Percentiles rank a stretch among this genome's conserved stretches.
phyloP scores from a whole-genome alignment of 2,888 invertebrate genomes.

The Andrena haemorrhoa region DNA sequence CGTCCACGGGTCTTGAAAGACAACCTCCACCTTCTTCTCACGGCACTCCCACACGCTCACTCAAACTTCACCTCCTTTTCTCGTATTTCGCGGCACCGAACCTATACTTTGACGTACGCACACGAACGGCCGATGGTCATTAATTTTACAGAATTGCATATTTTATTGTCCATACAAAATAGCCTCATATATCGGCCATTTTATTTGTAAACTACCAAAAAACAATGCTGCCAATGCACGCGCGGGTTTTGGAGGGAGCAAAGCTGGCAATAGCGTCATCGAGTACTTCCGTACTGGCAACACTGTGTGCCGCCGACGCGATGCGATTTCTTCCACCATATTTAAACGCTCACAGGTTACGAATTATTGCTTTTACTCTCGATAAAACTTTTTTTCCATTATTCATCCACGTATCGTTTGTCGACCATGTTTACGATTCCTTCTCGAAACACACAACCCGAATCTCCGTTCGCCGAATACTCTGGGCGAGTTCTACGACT shows the following conservation, averaged over 20 bases:
- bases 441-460: neutral
- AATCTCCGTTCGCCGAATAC: no score
- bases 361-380: slow-evolving; percentile 46
- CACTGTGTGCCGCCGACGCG: slow-evolving; percentile 77
- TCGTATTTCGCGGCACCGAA: slow-evolving; percentile 58
- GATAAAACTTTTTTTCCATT: slow-evolving; percentile 2
- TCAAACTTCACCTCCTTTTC: slow-evolving; percentile 66
- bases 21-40: slow-evolving; percentile 79
- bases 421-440: neutral
- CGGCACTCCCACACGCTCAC: slow-evolving; percentile 76
- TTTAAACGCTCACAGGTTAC: slow-evolving; percentile 69
- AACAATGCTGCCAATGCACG: slow-evolving; percentile 82
- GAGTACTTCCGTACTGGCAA: slow-evolving; percentile 78
- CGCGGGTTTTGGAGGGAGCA: slow-evolving; percentile 82
- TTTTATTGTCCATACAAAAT: slow-evolving; percentile 83
- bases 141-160: slow-evolving; percentile 80
- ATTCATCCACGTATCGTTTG: neutral
- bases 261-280: slow-evolving; percentile 72
- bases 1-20: slow-evolving; percentile 78
- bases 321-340: slow-evolving; percentile 73
- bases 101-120: slow-evolving; percentile 69
- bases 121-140: slow-evolving; percentile 77
- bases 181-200: slow-evolving; percentile 84
- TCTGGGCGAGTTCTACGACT: neutral
- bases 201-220: slow-evolving; percentile 85